Evolutionary conservation across 2,797 vertebrate genomes (phyloP).

Genomic region (Premnoplex brunnescens): DNA sequence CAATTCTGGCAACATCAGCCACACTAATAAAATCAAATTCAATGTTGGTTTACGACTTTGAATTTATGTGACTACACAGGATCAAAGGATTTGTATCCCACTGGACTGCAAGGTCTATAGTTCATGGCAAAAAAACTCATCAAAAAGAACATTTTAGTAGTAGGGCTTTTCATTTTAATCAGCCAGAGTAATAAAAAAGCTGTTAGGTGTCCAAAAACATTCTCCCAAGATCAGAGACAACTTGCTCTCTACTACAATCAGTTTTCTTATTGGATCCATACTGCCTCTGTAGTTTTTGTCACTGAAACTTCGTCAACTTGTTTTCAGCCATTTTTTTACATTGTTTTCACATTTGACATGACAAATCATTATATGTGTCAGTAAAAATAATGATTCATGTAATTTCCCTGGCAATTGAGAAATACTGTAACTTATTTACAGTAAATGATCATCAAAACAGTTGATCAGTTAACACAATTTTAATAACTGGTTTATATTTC

Average conservation of each 20-base stretch:
- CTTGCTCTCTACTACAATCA: slow-evolving; percentile 56
- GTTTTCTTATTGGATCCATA: slow-evolving; percentile 79
- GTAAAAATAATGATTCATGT: neutral
- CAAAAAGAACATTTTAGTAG: slow-evolving; percentile 81
- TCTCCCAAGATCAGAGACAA: slow-evolving; percentile 80
- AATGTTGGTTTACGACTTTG: slow-evolving; percentile 79
- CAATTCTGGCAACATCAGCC: slow-evolving; percentile 78
- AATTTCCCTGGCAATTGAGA: neutral
- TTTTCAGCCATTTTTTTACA: slow-evolving; percentile 59
- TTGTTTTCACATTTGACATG: slow-evolving; percentile 48
- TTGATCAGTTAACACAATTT: neutral
- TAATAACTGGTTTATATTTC: neutral
- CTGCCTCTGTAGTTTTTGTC: slow-evolving; percentile 66
- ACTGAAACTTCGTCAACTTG: slow-evolving; percentile 55
- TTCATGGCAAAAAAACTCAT: slow-evolving; percentile 80
- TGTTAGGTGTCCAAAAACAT: slow-evolving; percentile 82
- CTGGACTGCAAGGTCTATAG: slow-evolving; percentile 79
- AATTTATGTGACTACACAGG: slow-evolving; percentile 82
- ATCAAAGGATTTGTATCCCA: slow-evolving; percentile 82
- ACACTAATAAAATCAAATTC: slow-evolving; percentile 80
- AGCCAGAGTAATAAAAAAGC: slow-evolving; percentile 80
- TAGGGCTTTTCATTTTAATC: slow-evolving; percentile 83
- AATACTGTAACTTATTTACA: neutral
- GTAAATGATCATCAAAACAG: neutral
- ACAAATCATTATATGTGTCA: slow-evolving; percentile 8